Conservation (phyloP, 2,113 vertebrate species). For the Scomber colias region DNA sequence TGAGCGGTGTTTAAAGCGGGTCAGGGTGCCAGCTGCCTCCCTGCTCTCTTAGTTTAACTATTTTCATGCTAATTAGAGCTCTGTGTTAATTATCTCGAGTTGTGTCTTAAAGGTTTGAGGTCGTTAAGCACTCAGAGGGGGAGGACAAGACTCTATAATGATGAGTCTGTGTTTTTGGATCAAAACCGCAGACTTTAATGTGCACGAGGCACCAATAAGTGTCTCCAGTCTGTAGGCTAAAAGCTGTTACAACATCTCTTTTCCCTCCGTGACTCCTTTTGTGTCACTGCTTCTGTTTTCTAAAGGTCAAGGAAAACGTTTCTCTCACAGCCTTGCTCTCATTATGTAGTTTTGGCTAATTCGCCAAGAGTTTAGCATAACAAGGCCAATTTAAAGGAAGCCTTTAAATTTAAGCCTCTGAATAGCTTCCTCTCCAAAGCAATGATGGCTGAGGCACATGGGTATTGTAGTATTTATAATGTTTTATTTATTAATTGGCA, state of each 20-base stretch:
- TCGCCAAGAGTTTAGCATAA: neutral
- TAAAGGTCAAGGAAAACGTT: neutral
- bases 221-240: constrained; percentile 19
- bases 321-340: neutral
- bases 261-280: constrained; percentile 21
- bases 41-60: constrained; percentile 53
- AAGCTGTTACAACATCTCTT: neutral
- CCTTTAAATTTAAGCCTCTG: neutral
- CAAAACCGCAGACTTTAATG: constrained; percentile 44
- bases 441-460: too few species aligned
- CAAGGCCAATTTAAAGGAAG: constrained; percentile 6
- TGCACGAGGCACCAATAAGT: constrained; percentile 39
- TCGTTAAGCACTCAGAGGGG: constrained; percentile 64
- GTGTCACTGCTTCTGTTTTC: constrained; percentile 18
- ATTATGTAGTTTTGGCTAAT: constrained; percentile 28
- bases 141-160: constrained; percentile 56
- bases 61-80: constrained; percentile 79
- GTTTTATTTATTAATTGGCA: too few species aligned
- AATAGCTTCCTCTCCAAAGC: too few species aligned
- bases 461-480: too few species aligned
- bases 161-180: constrained; percentile 43
- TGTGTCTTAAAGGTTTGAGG: constrained; percentile 64
- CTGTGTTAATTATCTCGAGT: constrained; percentile 72
- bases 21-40: constrained; percentile 60
- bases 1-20: constrained; percentile 44